Base-by-base conservation (phyloP, 2,797 vertebrate species). In the Epinephelus awoara region DNA sequence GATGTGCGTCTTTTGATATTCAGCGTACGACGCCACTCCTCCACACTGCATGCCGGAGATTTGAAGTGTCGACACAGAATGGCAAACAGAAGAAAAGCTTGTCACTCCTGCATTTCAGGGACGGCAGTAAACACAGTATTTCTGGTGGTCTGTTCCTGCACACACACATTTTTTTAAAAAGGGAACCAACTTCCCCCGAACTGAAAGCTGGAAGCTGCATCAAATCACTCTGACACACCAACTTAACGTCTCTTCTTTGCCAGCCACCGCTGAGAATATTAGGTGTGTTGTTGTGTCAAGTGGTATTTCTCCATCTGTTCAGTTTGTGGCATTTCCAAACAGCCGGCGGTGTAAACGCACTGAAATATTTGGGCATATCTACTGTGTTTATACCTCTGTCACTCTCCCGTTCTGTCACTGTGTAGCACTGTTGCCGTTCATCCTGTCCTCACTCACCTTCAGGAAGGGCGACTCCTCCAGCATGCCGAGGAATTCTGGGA, bases 401-500 rank as follows among this genome's bases (percentile, higher is more conserved):
- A 13, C 29, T 44, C 49, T 56, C 11, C 11, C 18, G 2, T 29
- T 52, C 38, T 57, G 65, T 8, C 40, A n/a, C 63, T 25, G 29
- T 57, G 77, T 7, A 71, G 42, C 57, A 69, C 70, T 54, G 23
- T 49, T 47, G 71, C 52, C 62, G 51, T 29, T 59, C 55, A 67
- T 52, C 19, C 21, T 2, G 38, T 42, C 56, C 54, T 15, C n/a
- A 84, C 96, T 97, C 95, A 98, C 98, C 96, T 99, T 97, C 91
- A 99, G 95, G 94, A 99, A 99, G 61, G 97, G 97, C 23, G 98
- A 99, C 79, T 97, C 96, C 91, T 97, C 97, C 90, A 99, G 93
- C 96, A 99, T 97, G 93, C 95, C 91, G 82, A 99, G 96, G 92
- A 99, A 99, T 88, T 99, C 98, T 85, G 98, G 98, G 93, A 99